A percentile compares a stretch with the other conserved stretches of the same genome.
phyloP scores from a whole-genome alignment of 92 coral and sea anemone species.

The Porites evermanni region DNA sequence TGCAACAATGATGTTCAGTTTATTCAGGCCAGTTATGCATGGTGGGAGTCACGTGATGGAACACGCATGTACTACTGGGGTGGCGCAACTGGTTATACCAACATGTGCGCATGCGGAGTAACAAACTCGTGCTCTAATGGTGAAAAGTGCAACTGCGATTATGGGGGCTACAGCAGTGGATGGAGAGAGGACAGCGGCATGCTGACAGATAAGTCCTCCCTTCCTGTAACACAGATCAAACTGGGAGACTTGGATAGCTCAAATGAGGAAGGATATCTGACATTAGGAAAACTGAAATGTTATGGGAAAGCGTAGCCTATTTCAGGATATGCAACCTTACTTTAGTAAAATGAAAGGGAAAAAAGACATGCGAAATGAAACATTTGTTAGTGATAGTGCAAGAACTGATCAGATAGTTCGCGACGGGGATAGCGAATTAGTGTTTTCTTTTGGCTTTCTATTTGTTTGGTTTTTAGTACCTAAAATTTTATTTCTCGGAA shows the following conservation, averaged over 20 bases:
- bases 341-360: too few relatives aligned
- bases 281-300: conserved; percentile 77
- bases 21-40: conserved; percentile 22
- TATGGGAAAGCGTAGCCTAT: conserved; percentile 49
- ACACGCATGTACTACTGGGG: conserved; percentile 51
- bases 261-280: conserved; percentile 63
- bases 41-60: conserved; percentile 87
- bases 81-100: conserved; percentile 65
- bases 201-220: background rate
- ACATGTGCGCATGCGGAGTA: conserved; percentile 37
- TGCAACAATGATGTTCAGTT: conserved; percentile 1
- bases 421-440: too few relatives aligned
- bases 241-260: conserved; percentile 66
- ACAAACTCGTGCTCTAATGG: too few relatives aligned
- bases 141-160: background rate
- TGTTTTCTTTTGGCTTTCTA: too few relatives aligned
- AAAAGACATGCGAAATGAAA: too few relatives aligned
- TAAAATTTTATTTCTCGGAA: too few relatives aligned
- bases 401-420: too few relatives aligned
- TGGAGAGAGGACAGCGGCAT: conserved; percentile 3
- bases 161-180: conserved; percentile 16
- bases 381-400: too few relatives aligned
- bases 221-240: conserved; percentile 71
- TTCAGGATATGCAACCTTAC: too few relatives aligned
- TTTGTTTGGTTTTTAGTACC: too few relatives aligned